Percentiles rank a stretch among this genome's conserved stretches.
These are phyloP conservation scores for Aricia agestis DNA, from an alignment of 1,140 invertebrate genomes.

Conservation along the genomic window DNA sequence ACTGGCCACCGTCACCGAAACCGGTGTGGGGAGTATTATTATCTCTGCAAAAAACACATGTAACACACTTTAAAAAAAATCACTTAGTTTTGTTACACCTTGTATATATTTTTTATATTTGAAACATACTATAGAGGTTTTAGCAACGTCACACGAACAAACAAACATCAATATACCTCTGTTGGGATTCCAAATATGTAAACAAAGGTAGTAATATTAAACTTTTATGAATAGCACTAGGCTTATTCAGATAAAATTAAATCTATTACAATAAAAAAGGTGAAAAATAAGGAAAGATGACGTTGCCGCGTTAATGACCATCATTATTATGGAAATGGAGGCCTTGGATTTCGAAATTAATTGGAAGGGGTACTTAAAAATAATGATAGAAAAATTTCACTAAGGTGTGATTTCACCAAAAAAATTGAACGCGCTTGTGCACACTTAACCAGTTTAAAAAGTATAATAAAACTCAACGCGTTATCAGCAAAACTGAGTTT, in stretches of 20 bases:
- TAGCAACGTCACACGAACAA: not conserved
- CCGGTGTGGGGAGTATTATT: no score
- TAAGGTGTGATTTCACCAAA: no score
- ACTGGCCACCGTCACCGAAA: no score
- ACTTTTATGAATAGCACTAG: not conserved
- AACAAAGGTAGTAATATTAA: not conserved
- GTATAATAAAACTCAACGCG: no score
- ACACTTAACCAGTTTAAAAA: no score
- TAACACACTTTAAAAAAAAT: no score
- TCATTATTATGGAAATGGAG: not conserved
- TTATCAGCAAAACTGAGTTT: no score
- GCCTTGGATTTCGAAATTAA: not conserved
- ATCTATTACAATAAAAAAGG: not conserved
- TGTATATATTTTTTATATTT: no score
- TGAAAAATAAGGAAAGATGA: not conserved
- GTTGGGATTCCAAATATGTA: not conserved
- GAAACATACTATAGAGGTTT: no score
- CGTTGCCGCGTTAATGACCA: not conserved
- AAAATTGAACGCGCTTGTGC: no score
- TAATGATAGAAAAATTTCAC: not conserved
- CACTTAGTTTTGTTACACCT: no score
- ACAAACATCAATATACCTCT: not conserved
- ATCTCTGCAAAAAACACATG: no score
- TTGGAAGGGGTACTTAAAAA: not conserved
- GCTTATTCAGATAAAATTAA: not conserved